Evolutionary conservation across 2,113 vertebrate genomes (phyloP).

Genomic region (Cricetomys ansorgei): DNA sequence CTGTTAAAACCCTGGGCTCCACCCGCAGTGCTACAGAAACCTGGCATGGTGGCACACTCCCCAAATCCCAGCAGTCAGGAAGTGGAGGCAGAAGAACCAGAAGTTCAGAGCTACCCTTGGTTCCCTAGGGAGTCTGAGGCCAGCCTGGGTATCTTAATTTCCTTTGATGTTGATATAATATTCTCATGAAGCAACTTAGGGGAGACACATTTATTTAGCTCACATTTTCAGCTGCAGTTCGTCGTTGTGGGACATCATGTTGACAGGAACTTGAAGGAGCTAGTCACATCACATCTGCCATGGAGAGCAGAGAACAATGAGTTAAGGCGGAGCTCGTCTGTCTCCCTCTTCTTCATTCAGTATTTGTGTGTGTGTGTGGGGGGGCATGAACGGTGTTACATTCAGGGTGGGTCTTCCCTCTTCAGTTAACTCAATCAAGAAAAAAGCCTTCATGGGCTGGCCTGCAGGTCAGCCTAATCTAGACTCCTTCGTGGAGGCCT

Average conservation of each 20-base stretch:
- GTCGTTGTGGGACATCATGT: background rate
- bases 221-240: background rate
- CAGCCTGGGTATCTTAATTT: background rate
- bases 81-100: background rate
- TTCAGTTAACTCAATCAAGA: background rate
- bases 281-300: background rate
- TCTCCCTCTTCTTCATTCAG: background rate
- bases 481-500: too few species aligned
- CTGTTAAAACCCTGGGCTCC: background rate
- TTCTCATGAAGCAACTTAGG: background rate
- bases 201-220: background rate
- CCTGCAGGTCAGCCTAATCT: background rate
- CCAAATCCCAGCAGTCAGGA: background rate
- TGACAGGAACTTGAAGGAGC: background rate
- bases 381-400: background rate
- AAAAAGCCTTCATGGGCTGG: background rate
- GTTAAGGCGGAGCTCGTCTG: background rate
- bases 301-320: too few species aligned
- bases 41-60: fast-evolving
- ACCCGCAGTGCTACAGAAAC: background rate
- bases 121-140: too few species aligned
- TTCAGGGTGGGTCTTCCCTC: background rate
- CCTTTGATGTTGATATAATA: background rate
- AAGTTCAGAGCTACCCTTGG: background rate
- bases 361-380: background rate